Percentiles rank a stretch among this genome's conserved stretches.
These are phyloP conservation scores for Calliphora vomitoria DNA, from an alignment of 2,888 invertebrate genomes.

Conservation along the genomic window DNA sequence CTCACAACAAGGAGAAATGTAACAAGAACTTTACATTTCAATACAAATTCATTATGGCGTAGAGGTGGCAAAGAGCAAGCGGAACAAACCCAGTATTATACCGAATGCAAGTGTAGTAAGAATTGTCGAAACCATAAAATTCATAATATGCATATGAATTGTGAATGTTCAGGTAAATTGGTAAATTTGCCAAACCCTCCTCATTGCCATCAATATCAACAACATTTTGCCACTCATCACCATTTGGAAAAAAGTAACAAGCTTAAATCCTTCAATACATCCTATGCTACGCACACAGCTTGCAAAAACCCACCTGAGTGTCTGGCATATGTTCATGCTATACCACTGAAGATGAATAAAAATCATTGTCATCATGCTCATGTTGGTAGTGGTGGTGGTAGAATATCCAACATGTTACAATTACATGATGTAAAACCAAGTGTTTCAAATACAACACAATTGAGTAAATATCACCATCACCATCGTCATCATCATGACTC, in stretches of 20 bases:
- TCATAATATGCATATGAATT: slow-evolving; percentile 18
- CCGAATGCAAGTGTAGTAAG: background rate
- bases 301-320: background rate
- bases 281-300: background rate
- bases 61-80: background rate
- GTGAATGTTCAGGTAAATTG: slow-evolving; percentile 18
- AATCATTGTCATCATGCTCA: background rate
- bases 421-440: background rate
- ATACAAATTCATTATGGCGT: slow-evolving; percentile 26
- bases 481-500: background rate
- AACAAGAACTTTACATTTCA: slow-evolving; percentile 10
- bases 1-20: slow-evolving; percentile 31
- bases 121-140: slow-evolving; percentile 16
- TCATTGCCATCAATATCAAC: slow-evolving; percentile 2
- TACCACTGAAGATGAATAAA: slow-evolving; percentile 16
- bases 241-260: background rate
- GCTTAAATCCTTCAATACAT: slow-evolving; percentile 4
- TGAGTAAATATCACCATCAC: background rate
- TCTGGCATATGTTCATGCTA: slow-evolving; percentile 4
- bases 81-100: background rate
- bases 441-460: background rate
- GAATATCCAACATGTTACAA: slow-evolving; percentile 11
- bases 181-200: background rate
- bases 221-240: background rate
- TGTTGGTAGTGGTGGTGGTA: background rate